These are phyloP conservation scores for Sphyrna mokarran DNA, from an alignment of 2,113 vertebrate species.

Conservation along the genomic window DNA sequence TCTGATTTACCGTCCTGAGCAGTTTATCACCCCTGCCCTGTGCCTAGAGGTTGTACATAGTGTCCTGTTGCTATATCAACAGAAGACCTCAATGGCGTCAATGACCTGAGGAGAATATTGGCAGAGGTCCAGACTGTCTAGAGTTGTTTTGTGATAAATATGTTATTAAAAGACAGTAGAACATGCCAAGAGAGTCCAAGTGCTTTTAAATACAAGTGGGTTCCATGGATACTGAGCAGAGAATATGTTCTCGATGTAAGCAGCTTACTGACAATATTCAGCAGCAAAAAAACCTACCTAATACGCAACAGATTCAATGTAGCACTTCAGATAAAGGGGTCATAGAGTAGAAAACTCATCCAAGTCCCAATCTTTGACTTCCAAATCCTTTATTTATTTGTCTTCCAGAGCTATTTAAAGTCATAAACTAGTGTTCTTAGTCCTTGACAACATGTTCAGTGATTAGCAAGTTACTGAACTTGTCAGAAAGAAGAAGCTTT, in stretches of 20 bases:
- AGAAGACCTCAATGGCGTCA: constrained; percentile 48
- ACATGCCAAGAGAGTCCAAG: constrained; percentile 51
- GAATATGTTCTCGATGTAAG: neutral
- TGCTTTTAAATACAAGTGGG: constrained; percentile 46
- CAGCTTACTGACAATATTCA: neutral
- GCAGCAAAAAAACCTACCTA: neutral
- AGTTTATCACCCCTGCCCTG: constrained; percentile 41
- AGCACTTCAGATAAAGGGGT: neutral
- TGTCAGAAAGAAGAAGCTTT: neutral
- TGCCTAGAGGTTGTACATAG: constrained; percentile 46
- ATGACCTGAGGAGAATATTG: constrained; percentile 42
- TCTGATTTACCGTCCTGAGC: constrained; percentile 42
- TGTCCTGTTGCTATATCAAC: constrained; percentile 52
- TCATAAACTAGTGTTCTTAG: neutral
- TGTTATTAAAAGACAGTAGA: constrained; percentile 48
- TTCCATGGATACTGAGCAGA: constrained; percentile 43
- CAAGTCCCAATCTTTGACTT: neutral
- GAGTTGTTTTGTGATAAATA: constrained; percentile 47
- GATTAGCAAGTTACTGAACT: neutral
- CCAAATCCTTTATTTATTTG: neutral
- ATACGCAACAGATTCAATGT: neutral
- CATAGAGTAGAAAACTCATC: neutral
- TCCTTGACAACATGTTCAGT: neutral
- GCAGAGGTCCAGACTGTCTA: constrained; percentile 44
- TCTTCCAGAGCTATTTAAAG: constrained; percentile 22